Base-by-base conservation (phyloP, 2,888 invertebrate genomes). In the Amiota mariae region DNA sequence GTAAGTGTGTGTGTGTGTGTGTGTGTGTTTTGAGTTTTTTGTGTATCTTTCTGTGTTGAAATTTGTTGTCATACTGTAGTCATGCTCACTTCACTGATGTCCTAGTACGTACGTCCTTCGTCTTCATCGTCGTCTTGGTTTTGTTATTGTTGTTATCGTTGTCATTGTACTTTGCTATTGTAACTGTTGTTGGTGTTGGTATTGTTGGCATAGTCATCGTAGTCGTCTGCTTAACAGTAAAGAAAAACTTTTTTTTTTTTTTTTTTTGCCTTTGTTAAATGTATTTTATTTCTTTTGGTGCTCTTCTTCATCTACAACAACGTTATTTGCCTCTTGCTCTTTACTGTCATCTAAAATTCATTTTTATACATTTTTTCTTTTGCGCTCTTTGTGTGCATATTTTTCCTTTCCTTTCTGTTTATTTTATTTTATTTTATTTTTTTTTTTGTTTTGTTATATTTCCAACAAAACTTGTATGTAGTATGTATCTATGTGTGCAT, bases 281-380 rank as follows among this genome's bases (percentile, higher is more conserved):
- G 8, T 54, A 11, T 54, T 54, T 51, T 51, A 18, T 49, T 18
- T 20, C 6, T 18, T 0, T 61, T 15, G 24, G 2, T 66, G 13
- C 36, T 18, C 4, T 13, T 13, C 6, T 63, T 63, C 13, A n/a
- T n/a, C 46, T 63, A 1, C 46, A 4, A 11, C 46, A 13, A 24
- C 10, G 9, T 10, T 18, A n/a, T 59, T 66, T 36, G 20, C n/a
- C 36, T 61, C 24, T 48, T n/a, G 75, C 73, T 73, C 84, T 82
- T 82, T 81, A 79, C 84, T 87, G 87, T 87, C 84, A 85, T 85
- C 84, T 85, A 87, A 85, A 86, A 85, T 85, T 87, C 87, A 85
- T 85, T 85, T 85, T 85, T 85, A 86, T 87, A 83, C 81, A 85
- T 81, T 81, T 86, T 86, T 82, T 86, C 78, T 81, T 78, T 76